Evolutionary conservation across 2,797 vertebrate species (phyloP), one percentile per base, ranked within the genome.

Genomic region (Chanos chanos): DNA sequence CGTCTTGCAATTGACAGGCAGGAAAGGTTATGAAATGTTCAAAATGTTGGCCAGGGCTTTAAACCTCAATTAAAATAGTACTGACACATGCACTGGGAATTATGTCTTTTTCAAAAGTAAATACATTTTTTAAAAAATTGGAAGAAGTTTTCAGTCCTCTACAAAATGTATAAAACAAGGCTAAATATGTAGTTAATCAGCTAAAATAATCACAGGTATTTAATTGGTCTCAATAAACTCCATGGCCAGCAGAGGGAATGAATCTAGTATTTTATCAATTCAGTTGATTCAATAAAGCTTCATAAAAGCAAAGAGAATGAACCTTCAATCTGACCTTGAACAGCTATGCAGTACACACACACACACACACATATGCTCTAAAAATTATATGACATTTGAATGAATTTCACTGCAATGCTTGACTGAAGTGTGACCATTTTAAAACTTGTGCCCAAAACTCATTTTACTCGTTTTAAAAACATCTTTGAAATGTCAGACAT

Each of bases 261-360:
- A 36, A 33, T 50, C 34, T 36, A 36, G 7, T 31, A 58, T 58
- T 24, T 33, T 12, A 40, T 7, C 27, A 16, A 45, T 59, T 30
- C 51, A 27, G 8, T 39, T 36, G 34, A 63, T 58, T 63, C n/a
- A 18, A 57, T 72, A 64, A 44, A 63, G 43, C 43, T 68, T 13
- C 34, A 36, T 72, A 34, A 55, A 73, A 72, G 53, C 44, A n/a
- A n/a, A n/a, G n/a, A n/a, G n/a, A n/a, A 7, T 41, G 56, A 30
- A 44, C 44, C 27, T 34, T 55, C 12, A n/a, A 22, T n/a, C 19
- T 66, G 72, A 79, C 69, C 74, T 79, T 77, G 68, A 78, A 53
- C 55, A 66, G 24, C 55, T 73, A 58, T 36, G 57, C 41, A 7
- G 21, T 40, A 54, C 28, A 25, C 56, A 25, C 27, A 71, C 61